Percentiles rank a stretch among this genome's conserved stretches.
Conservation (phyloP, 2,797 vertebrate genomes). For the Novumbra hubbsi region DNA sequence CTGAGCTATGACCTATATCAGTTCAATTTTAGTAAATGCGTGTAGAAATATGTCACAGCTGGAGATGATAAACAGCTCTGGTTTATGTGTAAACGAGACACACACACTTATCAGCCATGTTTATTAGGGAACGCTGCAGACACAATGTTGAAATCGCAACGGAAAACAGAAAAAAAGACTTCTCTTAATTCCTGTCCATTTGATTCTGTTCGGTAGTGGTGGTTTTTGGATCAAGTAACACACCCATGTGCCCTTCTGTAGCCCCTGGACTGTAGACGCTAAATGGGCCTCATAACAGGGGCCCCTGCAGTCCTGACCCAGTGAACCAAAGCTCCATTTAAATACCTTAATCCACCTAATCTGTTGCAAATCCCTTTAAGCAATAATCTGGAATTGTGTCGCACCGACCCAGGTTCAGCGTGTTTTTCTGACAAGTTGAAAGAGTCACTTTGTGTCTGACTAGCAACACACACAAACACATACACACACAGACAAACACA, state of each 20-base stretch:
- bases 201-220: background rate
- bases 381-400: conserved; percentile 65
- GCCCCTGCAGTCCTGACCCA: conserved; percentile 63
- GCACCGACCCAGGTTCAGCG: conserved; percentile 49
- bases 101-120: background rate
- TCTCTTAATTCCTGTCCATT: background rate
- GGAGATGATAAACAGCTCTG: background rate
- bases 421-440: conserved; percentile 63
- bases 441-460: conserved; percentile 28
- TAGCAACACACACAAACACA: background rate
- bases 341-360: conserved; percentile 74
- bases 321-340: conserved; percentile 64
- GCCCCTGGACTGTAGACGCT: conserved; percentile 19
- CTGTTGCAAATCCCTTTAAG: conserved; percentile 70
- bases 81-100: too few relatives aligned
- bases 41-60: background rate
- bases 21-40: background rate
- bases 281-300: background rate
- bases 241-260: conserved; percentile 7
- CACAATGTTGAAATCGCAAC: background rate
- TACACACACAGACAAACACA: background rate
- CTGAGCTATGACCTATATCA: too few relatives aligned
- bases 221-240: background rate
- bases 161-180: background rate
- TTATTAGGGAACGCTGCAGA: background rate